Evolutionary conservation across 2,113 vertebrate species (phyloP), one percentile per base, ranked within the genome.

Genomic region (Piprites chloris): DNA sequence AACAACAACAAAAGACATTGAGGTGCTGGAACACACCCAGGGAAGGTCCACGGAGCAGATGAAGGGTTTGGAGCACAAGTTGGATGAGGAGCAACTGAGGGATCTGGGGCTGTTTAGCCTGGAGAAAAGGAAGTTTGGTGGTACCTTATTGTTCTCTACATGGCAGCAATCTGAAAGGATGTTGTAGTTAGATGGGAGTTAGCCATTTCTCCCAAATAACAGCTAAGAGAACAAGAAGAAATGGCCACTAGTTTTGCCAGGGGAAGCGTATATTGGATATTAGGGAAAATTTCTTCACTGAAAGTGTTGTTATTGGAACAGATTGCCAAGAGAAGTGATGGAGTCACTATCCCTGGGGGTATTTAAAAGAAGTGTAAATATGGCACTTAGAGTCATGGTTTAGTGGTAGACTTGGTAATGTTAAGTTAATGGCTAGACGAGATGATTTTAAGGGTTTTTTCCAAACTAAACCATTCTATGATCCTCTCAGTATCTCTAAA

Each of bases 11-110:
- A 27, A 72, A 63, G 21, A 35, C 11, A 32, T 5, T 49, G 49
- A 65, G 32, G 5, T 19, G 14, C 42, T 56, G 42, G 9, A 49
- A 49, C 30, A n/a, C 11, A 7, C 27, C 24, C 26, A 56, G 21
- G 17, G 13, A 42, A 42, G 16, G 21, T 32, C 32, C 14, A 49
- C 0, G 0, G 35, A 56, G 16, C 1, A 32, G 42, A 5, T 35
- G 21, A 65, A 65, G 26, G 5, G 6, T 56, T 35, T 56, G 32
- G 21, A 50, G 27, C 22, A 26, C 14, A 35, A 42, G 35, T 23
- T 11, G 49, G 24, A 32, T 49, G 24, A 79, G 20, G 41, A 72
- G 35, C 9, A 65, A 8, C 4, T 42, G 32, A 58, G 24, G 12
- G 30, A 42, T 14, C 11, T 35, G 22, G 15, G 22, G n/a, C 35